These are phyloP conservation scores for Drosophila prostipennis DNA, from an alignment of 2,888 invertebrate genomes.

Conservation along the genomic window DNA sequence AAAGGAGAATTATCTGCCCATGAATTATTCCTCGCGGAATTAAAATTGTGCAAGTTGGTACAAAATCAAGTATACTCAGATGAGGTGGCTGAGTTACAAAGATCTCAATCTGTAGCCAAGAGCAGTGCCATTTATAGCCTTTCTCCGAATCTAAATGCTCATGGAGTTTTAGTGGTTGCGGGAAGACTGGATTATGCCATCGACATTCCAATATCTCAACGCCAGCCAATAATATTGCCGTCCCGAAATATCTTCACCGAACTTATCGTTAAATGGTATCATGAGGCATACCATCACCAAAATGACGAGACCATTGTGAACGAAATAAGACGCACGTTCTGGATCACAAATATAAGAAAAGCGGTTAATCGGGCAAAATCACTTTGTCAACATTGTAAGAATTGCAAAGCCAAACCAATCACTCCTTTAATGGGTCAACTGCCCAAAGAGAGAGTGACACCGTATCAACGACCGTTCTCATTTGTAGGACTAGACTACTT, in stretches of 20 bases:
- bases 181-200: not conserved
- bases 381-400: not conserved
- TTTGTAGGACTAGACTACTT: slow-evolving; percentile 53
- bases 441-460: too few species aligned
- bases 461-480: slow-evolving; percentile 45
- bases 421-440: too few species aligned
- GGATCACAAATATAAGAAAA: slow-evolving; percentile 1
- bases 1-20: too few species aligned
- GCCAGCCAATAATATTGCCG: not conserved
- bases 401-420: not conserved
- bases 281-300: not conserved
- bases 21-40: too few species aligned
- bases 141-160: not conserved
- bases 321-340: slow-evolving; percentile 6
- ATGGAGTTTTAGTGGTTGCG: not conserved
- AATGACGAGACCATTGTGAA: not conserved
- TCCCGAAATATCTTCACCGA: not conserved
- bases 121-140: not conserved
- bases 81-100: not conserved
- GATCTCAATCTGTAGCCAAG: not conserved
- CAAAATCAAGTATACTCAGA: too few species aligned
- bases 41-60: too few species aligned
- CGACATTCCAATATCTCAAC: not conserved
- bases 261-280: not conserved
- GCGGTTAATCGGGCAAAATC: not conserved